Base-by-base conservation (phyloP, 1,140 invertebrate genomes). In the Ceratosolen fusciceps region DNA sequence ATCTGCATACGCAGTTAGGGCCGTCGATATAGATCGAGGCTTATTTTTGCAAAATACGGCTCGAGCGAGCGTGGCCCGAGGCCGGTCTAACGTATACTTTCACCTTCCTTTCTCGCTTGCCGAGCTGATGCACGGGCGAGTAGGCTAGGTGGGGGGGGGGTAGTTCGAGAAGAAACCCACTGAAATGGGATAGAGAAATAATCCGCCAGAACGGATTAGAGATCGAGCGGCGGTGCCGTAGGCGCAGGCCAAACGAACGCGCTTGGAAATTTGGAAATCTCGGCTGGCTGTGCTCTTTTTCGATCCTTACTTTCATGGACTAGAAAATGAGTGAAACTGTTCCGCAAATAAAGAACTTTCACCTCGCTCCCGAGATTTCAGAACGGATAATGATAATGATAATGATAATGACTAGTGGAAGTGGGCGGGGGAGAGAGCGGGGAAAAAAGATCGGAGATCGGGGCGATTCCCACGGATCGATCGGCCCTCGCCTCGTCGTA, bases 311-410 rank as follows among this genome's bases (percentile, higher is more conserved):
- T 68, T 76, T 77, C 62, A 21, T 67, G 43, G 37, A 77, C 39
- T 78, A 78, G 76, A 78, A 78, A 78, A 74, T 74, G 34, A 79
- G 77, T 79, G 77, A 79, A 79, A 74, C 60, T 24, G 54, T 37
- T 67, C 19, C 26, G n/a, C 24, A 39, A 70, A 77, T 26, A 31
- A 65, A n/a, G 47, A 77, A 77, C 76, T 77, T 77, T 77, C 76
- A 70, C 67, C 14, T 31, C 26, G 71, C 16, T 16, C 26, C 16
- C 5, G 14, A 24, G 60, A 37, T 37, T n/a, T 9, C 54, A 21
- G 29, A 39, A 52, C 29, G 73, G 4, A 54, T 49, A 62, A 52
- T 31, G 77, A 78, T 78, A 29, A 73, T 72, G 73, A 78, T 58
- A 9, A 37, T n/a, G 65, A 71, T 77, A 77, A 47, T 43, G 49